Percentiles rank a stretch among this genome's conserved stretches.
phyloP scores from a whole-genome alignment of 1,140 invertebrate species.

The Aphis craccivora region DNA sequence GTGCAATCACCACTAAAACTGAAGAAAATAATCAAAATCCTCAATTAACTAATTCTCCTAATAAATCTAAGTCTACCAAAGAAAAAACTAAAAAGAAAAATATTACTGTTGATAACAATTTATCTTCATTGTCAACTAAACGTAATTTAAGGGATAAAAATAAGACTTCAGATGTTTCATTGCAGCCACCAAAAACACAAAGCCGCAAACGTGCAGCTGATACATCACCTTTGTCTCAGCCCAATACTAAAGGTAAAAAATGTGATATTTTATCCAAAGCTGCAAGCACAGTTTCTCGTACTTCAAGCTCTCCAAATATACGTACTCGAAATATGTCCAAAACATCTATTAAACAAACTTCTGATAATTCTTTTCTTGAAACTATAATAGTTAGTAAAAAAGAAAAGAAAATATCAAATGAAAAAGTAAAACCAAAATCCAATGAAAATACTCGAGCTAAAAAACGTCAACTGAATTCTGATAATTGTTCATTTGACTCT shows the following conservation, averaged over 20 bases:
- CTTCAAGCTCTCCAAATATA: not conserved
- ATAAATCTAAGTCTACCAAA: not conserved
- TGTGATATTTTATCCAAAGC: constrained; percentile 14
- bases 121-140: not conserved
- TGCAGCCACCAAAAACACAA: not conserved
- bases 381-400: not conserved
- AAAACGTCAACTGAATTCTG: constrained; percentile 12
- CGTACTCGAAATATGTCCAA: constrained; percentile 15
- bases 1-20: not conserved
- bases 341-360: not conserved
- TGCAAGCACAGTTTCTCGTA: not conserved
- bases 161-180: not conserved
- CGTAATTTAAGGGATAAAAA: not conserved
- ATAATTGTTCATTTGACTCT: constrained; percentile 13
- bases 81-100: not conserved
- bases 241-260: constrained; percentile 3
- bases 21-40: constrained; percentile 2
- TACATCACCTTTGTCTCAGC: not conserved
- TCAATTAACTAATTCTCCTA: too few relatives aligned
- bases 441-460: not conserved
- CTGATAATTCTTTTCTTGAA: constrained; percentile 26
- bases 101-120: not conserved
- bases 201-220: constrained; percentile 31
- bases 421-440: not conserved
- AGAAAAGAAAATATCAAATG: constrained; percentile 3